A percentile compares a stretch with the other conserved stretches of the same genome.
phyloP scores from a whole-genome alignment of 2,113 vertebrate species.

The Carassius gibelio region DNA sequence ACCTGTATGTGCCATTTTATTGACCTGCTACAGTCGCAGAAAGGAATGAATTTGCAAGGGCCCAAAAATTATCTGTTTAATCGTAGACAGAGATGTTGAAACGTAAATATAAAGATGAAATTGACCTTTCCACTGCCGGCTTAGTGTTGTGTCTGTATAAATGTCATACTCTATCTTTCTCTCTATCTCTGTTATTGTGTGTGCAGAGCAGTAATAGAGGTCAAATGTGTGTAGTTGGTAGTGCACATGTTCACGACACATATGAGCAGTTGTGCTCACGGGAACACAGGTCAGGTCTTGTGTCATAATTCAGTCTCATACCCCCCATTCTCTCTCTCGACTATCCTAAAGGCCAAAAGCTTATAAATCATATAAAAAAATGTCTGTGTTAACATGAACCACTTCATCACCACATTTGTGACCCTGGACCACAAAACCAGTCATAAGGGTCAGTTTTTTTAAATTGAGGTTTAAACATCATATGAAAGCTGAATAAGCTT shows the following conservation, averaged over 20 bases:
- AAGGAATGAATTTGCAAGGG: not conserved
- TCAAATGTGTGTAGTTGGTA: slow-evolving; percentile 51
- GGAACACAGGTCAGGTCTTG: slow-evolving; percentile 6
- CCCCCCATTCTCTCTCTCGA: not conserved
- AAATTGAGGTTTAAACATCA: too few relatives aligned
- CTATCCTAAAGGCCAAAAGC: not conserved
- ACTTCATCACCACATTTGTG: slow-evolving; percentile 45
- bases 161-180: slow-evolving; percentile 49
- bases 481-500: too few relatives aligned
- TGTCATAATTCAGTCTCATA: not conserved
- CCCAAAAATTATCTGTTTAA: slow-evolving; percentile 35
- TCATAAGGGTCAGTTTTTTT: too few relatives aligned
- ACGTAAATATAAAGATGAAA: slow-evolving; percentile 22
- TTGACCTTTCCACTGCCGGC: slow-evolving; percentile 23
- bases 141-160: slow-evolving; percentile 45
- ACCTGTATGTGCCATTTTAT: slow-evolving; percentile 18
- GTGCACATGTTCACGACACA: slow-evolving; percentile 12
- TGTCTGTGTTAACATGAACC: slow-evolving; percentile 45
- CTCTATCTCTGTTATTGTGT: slow-evolving; percentile 36
- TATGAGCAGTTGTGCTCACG: slow-evolving; percentile 9
- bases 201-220: slow-evolving; percentile 47
- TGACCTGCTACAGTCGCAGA: not conserved
- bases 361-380: not conserved
- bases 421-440: too few relatives aligned
- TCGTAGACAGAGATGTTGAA: slow-evolving; percentile 40